A percentile compares a stretch with the other conserved stretches of the same genome.
Evolutionary conservation across 2,113 vertebrate species (phyloP).

Genomic region (Erpornis zantholeuca): DNA sequence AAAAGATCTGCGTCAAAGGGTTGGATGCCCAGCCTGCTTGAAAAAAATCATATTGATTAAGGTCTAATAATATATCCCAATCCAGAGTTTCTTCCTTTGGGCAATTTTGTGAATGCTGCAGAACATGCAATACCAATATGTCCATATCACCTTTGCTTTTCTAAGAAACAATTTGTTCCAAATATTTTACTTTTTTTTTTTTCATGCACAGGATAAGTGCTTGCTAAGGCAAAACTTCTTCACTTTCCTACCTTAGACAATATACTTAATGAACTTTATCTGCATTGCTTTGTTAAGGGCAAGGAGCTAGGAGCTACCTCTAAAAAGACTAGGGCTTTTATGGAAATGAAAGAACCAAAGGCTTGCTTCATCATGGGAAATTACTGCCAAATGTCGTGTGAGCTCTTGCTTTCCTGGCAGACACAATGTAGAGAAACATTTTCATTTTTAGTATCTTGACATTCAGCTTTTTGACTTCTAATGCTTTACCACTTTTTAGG

Average conservation of each 20-base stretch:
- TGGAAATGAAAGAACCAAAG: constrained; percentile 28
- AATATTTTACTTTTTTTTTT: background rate
- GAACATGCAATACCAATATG: background rate
- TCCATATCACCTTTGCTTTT: background rate
- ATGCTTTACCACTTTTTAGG: background rate
- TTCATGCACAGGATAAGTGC: background rate
- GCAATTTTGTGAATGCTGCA: background rate
- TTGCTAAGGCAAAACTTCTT: constrained; percentile 32
- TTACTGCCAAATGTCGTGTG: constrained; percentile 11
- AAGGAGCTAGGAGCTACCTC: constrained; percentile 2
- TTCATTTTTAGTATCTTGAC: constrained; percentile 31
- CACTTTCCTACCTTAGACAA: background rate
- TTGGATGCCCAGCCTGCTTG: constrained; percentile 26
- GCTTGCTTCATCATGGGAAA: constrained; percentile 53
- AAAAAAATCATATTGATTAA: constrained; percentile 24
- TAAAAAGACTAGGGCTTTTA: constrained; percentile 50
- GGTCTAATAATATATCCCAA: background rate
- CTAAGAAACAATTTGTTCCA: constrained; percentile 9
- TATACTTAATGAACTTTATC: constrained; percentile 51
- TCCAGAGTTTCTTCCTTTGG: background rate
- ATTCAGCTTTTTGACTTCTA: background rate
- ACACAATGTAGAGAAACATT: background rate
- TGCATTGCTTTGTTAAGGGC: background rate
- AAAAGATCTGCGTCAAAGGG: constrained; percentile 15
- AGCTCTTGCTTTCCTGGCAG: constrained; percentile 26